A percentile compares a stretch with the other conserved stretches of the same genome.
phyloP scores from a whole-genome alignment of 2,113 vertebrate genomes.

The Dicentrarchus labrax region DNA sequence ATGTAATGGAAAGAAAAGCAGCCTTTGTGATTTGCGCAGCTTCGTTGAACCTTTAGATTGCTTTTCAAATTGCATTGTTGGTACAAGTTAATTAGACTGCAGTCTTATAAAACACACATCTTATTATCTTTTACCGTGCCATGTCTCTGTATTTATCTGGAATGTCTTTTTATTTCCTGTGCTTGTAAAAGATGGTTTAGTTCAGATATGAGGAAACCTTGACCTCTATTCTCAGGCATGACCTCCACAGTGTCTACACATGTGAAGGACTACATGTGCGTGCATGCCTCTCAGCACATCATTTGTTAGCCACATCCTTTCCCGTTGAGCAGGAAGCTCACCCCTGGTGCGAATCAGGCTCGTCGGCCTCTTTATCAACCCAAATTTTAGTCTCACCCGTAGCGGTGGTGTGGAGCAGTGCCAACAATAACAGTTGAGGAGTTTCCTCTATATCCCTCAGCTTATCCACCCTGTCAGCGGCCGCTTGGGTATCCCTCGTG shows the following conservation, averaged over 20 bases:
- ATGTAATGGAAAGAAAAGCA: slow-evolving; percentile 5
- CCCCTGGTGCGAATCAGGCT: slow-evolving; percentile 55
- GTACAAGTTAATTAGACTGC: background rate
- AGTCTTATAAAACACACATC: slow-evolving; percentile 9
- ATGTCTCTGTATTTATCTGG: slow-evolving; percentile 22
- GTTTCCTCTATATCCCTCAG: slow-evolving; percentile 65
- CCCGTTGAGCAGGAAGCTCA: slow-evolving; percentile 64
- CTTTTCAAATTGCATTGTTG: slow-evolving; percentile 23
- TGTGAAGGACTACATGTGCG: slow-evolving; percentile 18
- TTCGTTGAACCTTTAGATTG: slow-evolving; percentile 19
- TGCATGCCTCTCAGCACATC: slow-evolving; percentile 52
- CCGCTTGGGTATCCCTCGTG: slow-evolving; percentile 62
- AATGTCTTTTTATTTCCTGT: slow-evolving; percentile 9
- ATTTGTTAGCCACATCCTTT: slow-evolving; percentile 73
- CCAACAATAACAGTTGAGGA: slow-evolving; percentile 73
- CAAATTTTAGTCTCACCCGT: slow-evolving; percentile 55
- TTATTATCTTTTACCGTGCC: slow-evolving; percentile 3
- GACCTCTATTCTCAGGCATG: slow-evolving; percentile 52
- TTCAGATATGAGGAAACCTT: slow-evolving; percentile 51
- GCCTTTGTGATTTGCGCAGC: slow-evolving; percentile 1
- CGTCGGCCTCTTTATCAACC: slow-evolving; percentile 57
- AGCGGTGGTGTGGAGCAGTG: slow-evolving; percentile 44
- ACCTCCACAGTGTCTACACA: slow-evolving; percentile 27
- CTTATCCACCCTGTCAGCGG: slow-evolving; percentile 63
- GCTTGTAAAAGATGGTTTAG: slow-evolving; percentile 39